phyloP scores from a whole-genome alignment of 2,888 invertebrate genomes.

The Cosmia pyralina region DNA sequence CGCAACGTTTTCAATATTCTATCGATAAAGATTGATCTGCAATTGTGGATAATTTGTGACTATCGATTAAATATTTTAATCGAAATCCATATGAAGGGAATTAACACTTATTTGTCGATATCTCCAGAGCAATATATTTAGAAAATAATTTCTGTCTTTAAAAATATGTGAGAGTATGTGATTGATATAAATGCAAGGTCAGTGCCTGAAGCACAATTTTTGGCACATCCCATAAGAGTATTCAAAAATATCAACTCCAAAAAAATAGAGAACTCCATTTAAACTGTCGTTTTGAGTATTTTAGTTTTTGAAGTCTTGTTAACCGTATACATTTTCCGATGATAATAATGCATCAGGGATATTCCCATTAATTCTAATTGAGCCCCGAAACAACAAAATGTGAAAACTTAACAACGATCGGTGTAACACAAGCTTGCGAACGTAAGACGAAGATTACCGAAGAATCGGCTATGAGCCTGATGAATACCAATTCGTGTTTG shows the following conservation, averaged over 20 bases:
- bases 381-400: slow-evolving; percentile 69
- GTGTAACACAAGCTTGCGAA: slow-evolving; percentile 63
- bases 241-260: slow-evolving; percentile 61
- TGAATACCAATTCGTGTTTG: slow-evolving; percentile 94
- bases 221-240: slow-evolving; percentile 65
- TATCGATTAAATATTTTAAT: slow-evolving; percentile 21
- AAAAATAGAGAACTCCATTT: slow-evolving; percentile 57
- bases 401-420: slow-evolving; percentile 68
- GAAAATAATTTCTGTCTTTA: slow-evolving; percentile 33
- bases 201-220: slow-evolving; percentile 55
- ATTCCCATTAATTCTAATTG: slow-evolving; percentile 70
- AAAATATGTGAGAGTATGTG: slow-evolving; percentile 41
- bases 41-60: slow-evolving; percentile 17
- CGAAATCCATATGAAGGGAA: neutral
- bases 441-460: slow-evolving; percentile 58
- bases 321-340: slow-evolving; percentile 80
- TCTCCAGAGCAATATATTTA: slow-evolving; percentile 8
- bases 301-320: slow-evolving; percentile 75
- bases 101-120: slow-evolving; percentile 20
- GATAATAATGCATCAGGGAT: slow-evolving; percentile 64
- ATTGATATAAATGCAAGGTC: slow-evolving; percentile 64
- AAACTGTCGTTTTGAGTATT: slow-evolving; percentile 74
- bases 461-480: slow-evolving; percentile 92
- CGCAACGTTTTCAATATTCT: slow-evolving; percentile 23
- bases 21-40: slow-evolving; percentile 23